Evolutionary conservation across 2,113 vertebrate genomes (phyloP), one percentile per base, ranked within the genome.

Genomic region (Pituophis catenifer): DNA sequence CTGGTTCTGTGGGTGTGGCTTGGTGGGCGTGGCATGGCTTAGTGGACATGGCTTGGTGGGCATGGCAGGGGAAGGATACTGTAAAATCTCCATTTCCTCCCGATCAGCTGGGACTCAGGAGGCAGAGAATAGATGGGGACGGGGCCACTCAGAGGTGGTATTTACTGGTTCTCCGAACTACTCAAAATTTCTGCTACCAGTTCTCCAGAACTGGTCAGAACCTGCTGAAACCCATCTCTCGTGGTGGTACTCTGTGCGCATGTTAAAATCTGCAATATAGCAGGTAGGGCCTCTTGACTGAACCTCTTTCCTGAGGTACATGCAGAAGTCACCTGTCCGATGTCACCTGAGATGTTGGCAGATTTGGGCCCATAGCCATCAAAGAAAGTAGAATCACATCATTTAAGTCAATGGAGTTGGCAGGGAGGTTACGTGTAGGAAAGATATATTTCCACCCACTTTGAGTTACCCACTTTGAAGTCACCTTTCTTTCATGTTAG

Each of bases 301-400:
- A 93, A 92, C 26, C 26, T 91, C 0, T 0, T 62, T 12, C 90
- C 58, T 93, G 2, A 0, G 9, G 88, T 10, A 94, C 24, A 11
- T n/a, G 9, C 29, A n/a, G 62, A 70, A 75, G 13, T 13, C 65
- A 1, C n/a, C 12, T 17, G 13, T 29, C 44, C 2, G 86, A 48
- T n/a, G 91, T 0, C 48, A 94, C 8, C 0, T 85, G 52, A 89
- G 86, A 88, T 29, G 92, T 33, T 33, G 29, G 21, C 21, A 93
- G 29, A 94, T 90, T 90, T 92, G 89, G 0, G 0, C 89, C 23
- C 23, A 3, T 88, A 88, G 62, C n/a, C 53, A 6, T 48, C 29
- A 33, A 95, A 93, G 38, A 94, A 95, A 33, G 2, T 88, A 57
- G 38, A 95, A 55, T 89, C 87, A 85, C 93, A 70, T 91, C 24